Evolutionary conservation across 2,888 invertebrate species (phyloP), one percentile per base, ranked within the genome.

Genomic region (Rhodophaea formosa): DNA sequence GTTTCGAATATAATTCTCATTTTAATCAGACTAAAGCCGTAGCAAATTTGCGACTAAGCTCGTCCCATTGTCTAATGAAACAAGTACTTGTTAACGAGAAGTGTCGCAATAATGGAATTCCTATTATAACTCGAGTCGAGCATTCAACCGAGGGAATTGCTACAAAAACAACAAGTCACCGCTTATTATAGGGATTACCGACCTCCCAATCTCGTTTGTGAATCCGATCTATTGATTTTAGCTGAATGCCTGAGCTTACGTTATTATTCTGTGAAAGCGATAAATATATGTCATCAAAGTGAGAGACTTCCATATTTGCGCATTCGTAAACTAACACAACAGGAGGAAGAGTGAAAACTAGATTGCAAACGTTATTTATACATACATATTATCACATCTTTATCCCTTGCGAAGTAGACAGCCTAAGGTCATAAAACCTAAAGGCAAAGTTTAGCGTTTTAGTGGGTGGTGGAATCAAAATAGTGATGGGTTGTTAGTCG

Each of bases 21-120:
- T 47, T 30, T 47, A 47, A 47, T 47, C 10, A 47, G 12, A 14
- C 1, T 47, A 14, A 39, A 12, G 10, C 39, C 30, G 3, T 14
- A 47, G 23, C n/a, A n/a, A 30, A 29, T 23, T 47, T 8, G 7
- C 14, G 23, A 47, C 32, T 15, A 35, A 32, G 15, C 35, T 15
- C 51, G 16, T 51, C 16, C 30, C 49, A 32, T 49, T 47, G 47
- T 30, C 30, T 49, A 15, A 49, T 49, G 32, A 49, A 49, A 49
- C 8, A 32, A 49, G 32, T 49, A 15, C 8, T 15, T 15, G 15
- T 15, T 32, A 32, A 32, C 15, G 32, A 49, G 32, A 15, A 8
- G 8, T 49, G 1, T 49, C 6, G n/a, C 15, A 12, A 15, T 35
- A 35, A 47, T 15, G 35, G 1, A 47, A 3, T 23, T 16, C 32